Evolutionary conservation across 2,888 invertebrate species (phyloP).

Genomic region (Catocala nupta): DNA sequence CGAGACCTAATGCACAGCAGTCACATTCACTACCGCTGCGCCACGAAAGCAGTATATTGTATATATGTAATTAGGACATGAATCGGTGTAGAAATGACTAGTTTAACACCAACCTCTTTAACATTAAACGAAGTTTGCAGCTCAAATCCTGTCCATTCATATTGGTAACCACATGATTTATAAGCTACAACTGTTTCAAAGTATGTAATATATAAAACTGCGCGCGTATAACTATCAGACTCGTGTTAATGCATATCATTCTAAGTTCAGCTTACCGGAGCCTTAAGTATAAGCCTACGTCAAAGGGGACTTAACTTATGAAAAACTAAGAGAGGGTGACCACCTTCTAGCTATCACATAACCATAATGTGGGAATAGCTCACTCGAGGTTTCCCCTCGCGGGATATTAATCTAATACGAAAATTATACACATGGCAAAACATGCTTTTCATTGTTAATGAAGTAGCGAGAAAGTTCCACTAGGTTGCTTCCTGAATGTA

Average conservation of each 20-base stretch:
- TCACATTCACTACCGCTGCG: too few relatives aligned
- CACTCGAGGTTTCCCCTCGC: constrained; percentile 46
- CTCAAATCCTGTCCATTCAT: too few relatives aligned
- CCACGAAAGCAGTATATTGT: too few relatives aligned
- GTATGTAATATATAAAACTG: too few relatives aligned
- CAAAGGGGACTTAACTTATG: constrained; percentile 22
- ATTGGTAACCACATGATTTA: too few relatives aligned
- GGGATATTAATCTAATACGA: constrained; percentile 47
- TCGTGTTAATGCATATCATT: neutral
- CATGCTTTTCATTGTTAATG: constrained; percentile 45
- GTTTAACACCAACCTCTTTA: too few relatives aligned
- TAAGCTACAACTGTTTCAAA: too few relatives aligned
- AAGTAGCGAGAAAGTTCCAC: constrained; percentile 34
- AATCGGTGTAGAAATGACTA: too few relatives aligned
- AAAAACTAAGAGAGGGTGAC: constrained; percentile 46
- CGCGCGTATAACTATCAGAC: too few relatives aligned
- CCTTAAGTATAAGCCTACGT: neutral
- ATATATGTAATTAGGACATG: too few relatives aligned
- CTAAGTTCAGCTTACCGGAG: neutral
- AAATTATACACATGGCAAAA: constrained; percentile 53
- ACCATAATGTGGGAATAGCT: constrained; percentile 60
- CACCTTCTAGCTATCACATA: constrained; percentile 51
- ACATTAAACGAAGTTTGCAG: too few relatives aligned
- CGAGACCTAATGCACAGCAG: too few relatives aligned
- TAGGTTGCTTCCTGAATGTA: constrained; percentile 31